These are phyloP conservation scores for Eubucco bourcierii DNA, from an alignment of 2,113 vertebrate species.

Conservation along the genomic window DNA sequence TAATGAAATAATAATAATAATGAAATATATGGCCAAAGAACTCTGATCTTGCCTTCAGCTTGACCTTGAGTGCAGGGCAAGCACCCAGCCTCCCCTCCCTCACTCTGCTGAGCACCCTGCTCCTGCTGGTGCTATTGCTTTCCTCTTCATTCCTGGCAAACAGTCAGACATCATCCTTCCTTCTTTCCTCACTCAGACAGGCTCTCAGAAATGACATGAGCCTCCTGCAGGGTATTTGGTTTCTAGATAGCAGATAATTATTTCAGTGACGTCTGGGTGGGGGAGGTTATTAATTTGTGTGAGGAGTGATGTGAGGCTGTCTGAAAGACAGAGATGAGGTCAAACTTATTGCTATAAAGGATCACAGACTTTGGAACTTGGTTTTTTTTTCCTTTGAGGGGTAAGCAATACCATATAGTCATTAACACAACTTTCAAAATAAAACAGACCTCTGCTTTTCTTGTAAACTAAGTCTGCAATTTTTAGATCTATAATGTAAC, in stretches of 20 bases:
- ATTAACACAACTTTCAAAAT: neutral
- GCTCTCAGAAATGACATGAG: neutral
- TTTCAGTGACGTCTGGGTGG: constrained; percentile 1
- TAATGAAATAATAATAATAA: neutral
- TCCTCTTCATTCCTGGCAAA: neutral
- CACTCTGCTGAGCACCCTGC: neutral
- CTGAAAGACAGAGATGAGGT: constrained; percentile 34
- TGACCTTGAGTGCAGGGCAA: neutral
- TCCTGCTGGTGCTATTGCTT: accelerated
- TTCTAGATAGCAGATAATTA: constrained; percentile 30
- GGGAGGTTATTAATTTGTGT: constrained; percentile 4
- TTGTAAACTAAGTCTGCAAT: neutral
- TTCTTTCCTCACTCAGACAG: neutral
- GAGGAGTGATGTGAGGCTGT: neutral
- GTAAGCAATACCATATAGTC: neutral
- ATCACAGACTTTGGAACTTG: neutral
- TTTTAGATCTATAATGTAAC: neutral
- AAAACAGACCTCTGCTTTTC: neutral
- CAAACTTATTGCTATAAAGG: neutral
- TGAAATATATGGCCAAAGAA: neutral
- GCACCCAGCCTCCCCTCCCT: neutral
- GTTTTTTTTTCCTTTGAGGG: neutral
- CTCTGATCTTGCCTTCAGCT: neutral
- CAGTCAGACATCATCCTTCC: neutral
- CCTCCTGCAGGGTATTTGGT: neutral